Base-by-base conservation (phyloP, 2,888 invertebrate species). In the Drosophila crucigera region DNA sequence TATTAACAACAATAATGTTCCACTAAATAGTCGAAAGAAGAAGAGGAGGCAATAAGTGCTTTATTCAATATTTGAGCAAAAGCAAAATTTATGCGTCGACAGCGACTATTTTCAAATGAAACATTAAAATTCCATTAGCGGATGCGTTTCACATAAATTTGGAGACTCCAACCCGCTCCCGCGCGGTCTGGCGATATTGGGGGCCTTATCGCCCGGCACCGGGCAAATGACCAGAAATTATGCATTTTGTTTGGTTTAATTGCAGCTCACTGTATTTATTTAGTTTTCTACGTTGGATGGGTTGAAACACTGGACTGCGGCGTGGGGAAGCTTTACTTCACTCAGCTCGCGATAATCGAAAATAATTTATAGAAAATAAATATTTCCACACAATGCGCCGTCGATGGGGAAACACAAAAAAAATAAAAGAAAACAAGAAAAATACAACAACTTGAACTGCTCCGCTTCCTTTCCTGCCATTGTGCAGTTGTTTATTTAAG, bases 61-160 rank as follows among this genome's bases (percentile, higher is more conserved):
- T 37, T 16, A 64, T 60, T 64, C 78, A 74, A 75, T 80, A 77
- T 87, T 87, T 80, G 84, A 73, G 76, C 73, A 73, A 56, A 25
- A 65, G 68, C 76, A 52, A 67, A 73, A 78, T 84, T 78, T 81
- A 76, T 86, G 84, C 84, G 60, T 70, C 49, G 53, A 43, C 68
- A 56, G 75, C n/a, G 78, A 73, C 82, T 84, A 68, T 80, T 89
- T 85, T 85, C 84, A 56, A 87, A 82, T 82, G 88, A 87, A 86
- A 87, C 89, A 86, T 86, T 86, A 89, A 86, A 86, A 87, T 86
- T 89, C 85, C 85, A 86, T 86, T 86, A 86, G 89, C 85, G 88
- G 88, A 87, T 87, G 83, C 73, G 43, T 47, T 68, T 76, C 55
- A 81, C 86, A 89, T 89, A 85, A 83, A 83, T 85, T 78, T 58